Base-by-base conservation (phyloP, 2,113 vertebrate species). In the Uropsilus gracilis region DNA sequence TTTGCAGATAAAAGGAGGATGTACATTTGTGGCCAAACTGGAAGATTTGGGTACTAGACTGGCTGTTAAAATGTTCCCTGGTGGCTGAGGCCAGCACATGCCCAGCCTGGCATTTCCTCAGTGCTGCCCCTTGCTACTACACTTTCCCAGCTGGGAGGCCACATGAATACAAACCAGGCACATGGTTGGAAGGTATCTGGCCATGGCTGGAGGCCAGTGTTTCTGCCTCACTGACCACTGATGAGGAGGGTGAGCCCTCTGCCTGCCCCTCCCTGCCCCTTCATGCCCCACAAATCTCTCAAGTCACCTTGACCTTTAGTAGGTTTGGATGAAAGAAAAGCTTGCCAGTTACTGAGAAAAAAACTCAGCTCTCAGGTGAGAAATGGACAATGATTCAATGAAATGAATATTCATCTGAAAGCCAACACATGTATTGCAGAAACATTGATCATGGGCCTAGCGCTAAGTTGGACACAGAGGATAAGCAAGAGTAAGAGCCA, bases 1-100 rank as follows among this genome's bases (percentile, higher is more conserved):
- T 94, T 96, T 89, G 61, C 75, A 87, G 42, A 91, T 89, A 73
- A 91, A 63, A 59, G 32, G 32, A 90, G 93, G 71, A 77, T 39
- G 42, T 64, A 63, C 50, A 16, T 91, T 63, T 46, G 11, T 77
- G 11, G 66, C 76, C 92, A 68, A 76, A 46, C 22, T 77, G 61
- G 72, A 93, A 81, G 83, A 69, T 69, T 6, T 68, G 76, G 57
- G 24, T 64, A 50, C 28, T 50, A 82, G n/a, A 26, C 71, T 57
- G 76, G 80, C n/a, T 85, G 59, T 75, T 68, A 11, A 95, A 91
- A 77, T 57, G 90, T 18, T 80, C 48, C 37, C 59, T 32, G 37
- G 55, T 34, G 53, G 4, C 0, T 6, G 76, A 91, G 86, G 71
- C 91, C n/a, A 50, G 46, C 93, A 80, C 34, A 18, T 0, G 1